Base-by-base conservation (phyloP, 2,888 invertebrate genomes). In the Dendrolimus pini region DNA sequence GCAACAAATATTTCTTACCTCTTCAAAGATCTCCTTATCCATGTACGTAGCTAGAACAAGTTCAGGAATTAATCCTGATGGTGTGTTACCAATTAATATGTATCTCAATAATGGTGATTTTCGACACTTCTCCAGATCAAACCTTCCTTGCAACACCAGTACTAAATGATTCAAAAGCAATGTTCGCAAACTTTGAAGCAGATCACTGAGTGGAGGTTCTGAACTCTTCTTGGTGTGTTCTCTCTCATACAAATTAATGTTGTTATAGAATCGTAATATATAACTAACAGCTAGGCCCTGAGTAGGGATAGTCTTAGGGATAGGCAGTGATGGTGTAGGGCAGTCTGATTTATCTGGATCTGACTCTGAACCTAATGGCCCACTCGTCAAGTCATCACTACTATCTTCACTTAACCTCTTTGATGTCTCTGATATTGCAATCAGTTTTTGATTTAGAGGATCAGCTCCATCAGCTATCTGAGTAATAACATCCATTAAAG, bases 211-310 rank as follows among this genome's bases (percentile, higher is more conserved):
- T 7, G 95, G 95, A 2, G 95, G 94, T 65, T 94, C 92, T 62
- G 94, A 95, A 67, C 94, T 94, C 75, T 93, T 93, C 89, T 95
- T 96, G 18, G 96, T 94, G 75, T 95, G 92, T 74, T 94, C 94
- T 67, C 95, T 88, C 78, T 96, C 96, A 77, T 96, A 96, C 0
- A 93, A 77, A 52, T 93, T 93, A 13, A 95, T 94, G 68, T 95
- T 92, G 53, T 94, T 93, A 78, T 96, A 96, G 74, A 89, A 89
- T 69, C 82, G 82, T 61, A 89, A 67, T 64, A 91, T 70, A 67
- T 90, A 90, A 77, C 90, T 89, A 68, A 89, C 85, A 58, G 85
- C 87, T 71, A 89, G 63, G 61, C 83, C 83, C 81, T 89, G 84
- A 65, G 83, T 75, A 58, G 85, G 79, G 60, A 88, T 82, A 55